phyloP scores from a whole-genome alignment of 2,113 vertebrate genomes.

The Mormoops blainvillei region DNA sequence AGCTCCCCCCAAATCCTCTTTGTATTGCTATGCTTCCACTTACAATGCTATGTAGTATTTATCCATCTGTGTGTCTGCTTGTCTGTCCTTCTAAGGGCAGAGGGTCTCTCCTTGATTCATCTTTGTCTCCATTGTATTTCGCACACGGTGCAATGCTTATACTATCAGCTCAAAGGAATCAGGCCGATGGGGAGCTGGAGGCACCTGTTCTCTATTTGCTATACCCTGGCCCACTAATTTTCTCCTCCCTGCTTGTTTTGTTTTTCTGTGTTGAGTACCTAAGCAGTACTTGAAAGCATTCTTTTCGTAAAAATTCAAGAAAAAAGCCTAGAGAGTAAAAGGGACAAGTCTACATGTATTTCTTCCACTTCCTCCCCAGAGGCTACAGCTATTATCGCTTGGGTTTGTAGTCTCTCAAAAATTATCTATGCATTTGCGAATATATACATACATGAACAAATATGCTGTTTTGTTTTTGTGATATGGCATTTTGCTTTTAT shows the following conservation, averaged over 20 bases:
- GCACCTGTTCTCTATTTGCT: background rate
- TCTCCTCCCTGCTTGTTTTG: background rate
- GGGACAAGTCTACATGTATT: background rate
- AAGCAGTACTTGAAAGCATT: background rate
- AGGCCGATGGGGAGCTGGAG: background rate
- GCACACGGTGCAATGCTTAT: fast-evolving
- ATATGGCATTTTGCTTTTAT: background rate
- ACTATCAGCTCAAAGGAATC: background rate
- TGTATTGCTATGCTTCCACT: background rate
- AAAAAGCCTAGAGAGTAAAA: background rate
- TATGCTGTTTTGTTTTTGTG: background rate
- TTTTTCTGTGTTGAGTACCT: background rate
- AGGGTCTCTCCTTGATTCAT: no score
- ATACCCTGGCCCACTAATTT: background rate
- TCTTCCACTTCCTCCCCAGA: background rate
- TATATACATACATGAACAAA: background rate
- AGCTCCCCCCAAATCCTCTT: background rate
- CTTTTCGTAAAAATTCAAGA: background rate
- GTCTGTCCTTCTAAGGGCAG: background rate
- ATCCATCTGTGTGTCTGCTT: background rate
- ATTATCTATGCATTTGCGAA: background rate
- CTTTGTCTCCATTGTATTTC: background rate
- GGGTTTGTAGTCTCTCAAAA: background rate
- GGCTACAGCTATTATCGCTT: background rate
- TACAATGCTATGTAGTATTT: fast-evolving